Conservation (phyloP, 2,888 invertebrate species). For the Trichogramma dendrolimi region DNA sequence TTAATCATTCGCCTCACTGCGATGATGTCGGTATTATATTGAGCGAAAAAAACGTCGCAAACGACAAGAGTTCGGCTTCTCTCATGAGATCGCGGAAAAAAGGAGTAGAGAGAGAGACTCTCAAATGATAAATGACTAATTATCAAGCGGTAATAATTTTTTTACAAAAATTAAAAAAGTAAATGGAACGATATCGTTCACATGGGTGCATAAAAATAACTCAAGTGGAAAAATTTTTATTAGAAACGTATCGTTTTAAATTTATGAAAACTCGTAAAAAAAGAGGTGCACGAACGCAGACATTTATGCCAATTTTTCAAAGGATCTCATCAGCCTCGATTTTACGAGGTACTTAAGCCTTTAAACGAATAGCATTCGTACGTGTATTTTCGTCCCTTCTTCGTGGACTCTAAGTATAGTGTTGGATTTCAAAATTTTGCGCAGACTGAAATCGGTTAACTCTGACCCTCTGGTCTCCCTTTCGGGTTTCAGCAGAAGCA, state of each 20-base stretch:
- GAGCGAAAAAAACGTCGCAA: slow-evolving; percentile 26
- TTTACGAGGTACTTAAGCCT: slow-evolving; percentile 52
- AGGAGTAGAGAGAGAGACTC: slow-evolving; percentile 13
- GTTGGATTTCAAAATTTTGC: slow-evolving; percentile 43
- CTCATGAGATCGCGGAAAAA: slow-evolving; percentile 19
- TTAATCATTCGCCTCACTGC: slow-evolving; percentile 23
- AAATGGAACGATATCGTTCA: not conserved
- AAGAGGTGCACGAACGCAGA: not conserved
- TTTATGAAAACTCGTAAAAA: slow-evolving; percentile 20
- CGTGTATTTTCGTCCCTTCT: slow-evolving; percentile 19
- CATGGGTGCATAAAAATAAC: not conserved
- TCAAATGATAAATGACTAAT: slow-evolving; percentile 26
- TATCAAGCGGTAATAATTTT: slow-evolving; percentile 1
- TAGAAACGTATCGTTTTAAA: slow-evolving; percentile 17
- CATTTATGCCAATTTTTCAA: slow-evolving; percentile 21
- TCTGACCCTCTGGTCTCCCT: slow-evolving; percentile 30
- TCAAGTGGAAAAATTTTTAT: not conserved
- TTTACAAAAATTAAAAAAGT: not conserved
- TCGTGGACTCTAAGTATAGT: slow-evolving; percentile 17
- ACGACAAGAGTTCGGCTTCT: not conserved
- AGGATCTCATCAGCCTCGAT: slow-evolving; percentile 36
- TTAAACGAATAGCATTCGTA: slow-evolving; percentile 42
- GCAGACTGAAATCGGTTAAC: slow-evolving; percentile 51
- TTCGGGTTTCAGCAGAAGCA: slow-evolving; percentile 4
- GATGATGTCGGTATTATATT: slow-evolving; percentile 8